A percentile compares a stretch with the other conserved stretches of the same genome.
These are phyloP conservation scores for Lophius americanus DNA, from an alignment of 2,797 vertebrate genomes.

Conservation along the genomic window DNA sequence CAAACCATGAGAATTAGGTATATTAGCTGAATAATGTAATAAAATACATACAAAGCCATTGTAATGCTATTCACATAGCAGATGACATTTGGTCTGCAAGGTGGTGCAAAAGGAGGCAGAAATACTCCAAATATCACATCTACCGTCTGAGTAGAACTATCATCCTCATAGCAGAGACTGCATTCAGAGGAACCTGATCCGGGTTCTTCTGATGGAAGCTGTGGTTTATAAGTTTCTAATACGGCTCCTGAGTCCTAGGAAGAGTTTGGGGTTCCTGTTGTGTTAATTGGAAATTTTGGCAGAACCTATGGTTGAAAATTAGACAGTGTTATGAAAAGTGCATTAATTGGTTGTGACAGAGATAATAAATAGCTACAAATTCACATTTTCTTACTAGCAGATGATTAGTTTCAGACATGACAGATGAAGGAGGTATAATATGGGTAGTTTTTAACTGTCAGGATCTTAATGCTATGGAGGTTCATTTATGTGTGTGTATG, in stretches of 20 bases:
- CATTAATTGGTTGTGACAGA: neutral
- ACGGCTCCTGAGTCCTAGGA: neutral
- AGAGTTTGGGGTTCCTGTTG: neutral
- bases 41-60: no score
- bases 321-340: neutral
- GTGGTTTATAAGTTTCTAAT: neutral
- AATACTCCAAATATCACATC: neutral
- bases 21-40: neutral
- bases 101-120: neutral
- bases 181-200: neutral
- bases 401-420: slow-evolving; percentile 8
- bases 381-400: neutral
- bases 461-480: no score
- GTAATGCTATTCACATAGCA: no score
- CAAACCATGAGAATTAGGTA: neutral
- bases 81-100: no score
- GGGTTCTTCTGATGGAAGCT: neutral
- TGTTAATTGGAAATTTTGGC: neutral
- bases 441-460: no score
- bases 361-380: neutral
- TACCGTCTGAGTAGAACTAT: neutral
- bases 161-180: neutral
- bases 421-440: no score
- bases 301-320: neutral
- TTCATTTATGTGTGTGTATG: no score